phyloP scores from a whole-genome alignment of 2,113 vertebrate species.

The Mungos mungo region DNA sequence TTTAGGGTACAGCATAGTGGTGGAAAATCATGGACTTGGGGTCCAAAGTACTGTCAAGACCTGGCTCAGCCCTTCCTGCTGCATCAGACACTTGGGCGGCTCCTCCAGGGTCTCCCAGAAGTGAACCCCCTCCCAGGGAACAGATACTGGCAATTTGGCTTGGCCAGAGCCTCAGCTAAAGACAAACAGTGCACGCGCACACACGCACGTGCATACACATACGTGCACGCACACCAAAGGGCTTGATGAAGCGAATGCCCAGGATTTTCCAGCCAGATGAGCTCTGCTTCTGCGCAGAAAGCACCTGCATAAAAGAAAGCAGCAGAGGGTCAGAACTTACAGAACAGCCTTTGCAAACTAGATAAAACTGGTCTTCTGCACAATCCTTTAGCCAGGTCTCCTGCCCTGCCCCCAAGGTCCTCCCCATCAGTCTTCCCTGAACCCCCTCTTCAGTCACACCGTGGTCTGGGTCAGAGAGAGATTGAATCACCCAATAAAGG shows the following conservation, averaged over 20 bases:
- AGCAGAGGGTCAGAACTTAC: neutral
- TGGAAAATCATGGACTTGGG: neutral
- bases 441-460: neutral
- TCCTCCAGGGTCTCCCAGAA: neutral
- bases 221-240: too few species aligned
- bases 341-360: neutral
- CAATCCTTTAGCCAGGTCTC: neutral
- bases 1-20: neutral
- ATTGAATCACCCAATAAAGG: neutral
- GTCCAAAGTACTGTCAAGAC: neutral
- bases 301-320: neutral
- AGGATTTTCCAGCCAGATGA: neutral
- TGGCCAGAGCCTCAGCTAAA: neutral
- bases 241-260: neutral
- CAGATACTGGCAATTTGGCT: rapidly evolving
- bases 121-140: neutral
- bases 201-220: rapidly evolving
- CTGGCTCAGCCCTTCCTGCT: neutral
- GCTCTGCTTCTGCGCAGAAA: neutral
- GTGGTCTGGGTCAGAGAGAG: neutral
- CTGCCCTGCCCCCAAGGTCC: neutral
- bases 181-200: neutral
- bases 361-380: neutral
- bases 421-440: neutral
- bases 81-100: neutral